Evolutionary conservation across 2,888 invertebrate species (phyloP).

Genomic region (Idaea dimidiata): DNA sequence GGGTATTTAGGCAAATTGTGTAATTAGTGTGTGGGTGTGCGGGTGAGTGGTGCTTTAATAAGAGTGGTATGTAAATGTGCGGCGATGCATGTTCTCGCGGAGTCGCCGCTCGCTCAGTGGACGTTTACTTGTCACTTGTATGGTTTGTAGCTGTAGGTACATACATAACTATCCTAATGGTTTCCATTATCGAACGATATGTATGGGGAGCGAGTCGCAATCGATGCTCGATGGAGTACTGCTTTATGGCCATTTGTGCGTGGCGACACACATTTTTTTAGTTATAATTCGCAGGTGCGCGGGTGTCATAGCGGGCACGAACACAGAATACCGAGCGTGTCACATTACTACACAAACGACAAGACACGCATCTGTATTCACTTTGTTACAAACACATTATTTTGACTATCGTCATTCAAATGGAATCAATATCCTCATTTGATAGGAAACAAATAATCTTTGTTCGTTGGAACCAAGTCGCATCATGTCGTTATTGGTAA

Average conservation of each 20-base stretch:
- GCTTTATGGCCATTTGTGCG: conserved; percentile 37
- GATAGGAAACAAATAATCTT: neutral
- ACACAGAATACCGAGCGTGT: conserved; percentile 15
- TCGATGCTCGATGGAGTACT: conserved; percentile 34
- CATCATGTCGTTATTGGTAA: too few species aligned
- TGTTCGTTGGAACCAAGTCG: neutral
- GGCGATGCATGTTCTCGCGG: conserved; percentile 19
- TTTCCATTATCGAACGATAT: conserved; percentile 28
- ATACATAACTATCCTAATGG: conserved; percentile 28
- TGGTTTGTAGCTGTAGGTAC: too few species aligned
- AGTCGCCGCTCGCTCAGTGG: conserved; percentile 25
- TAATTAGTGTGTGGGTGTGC: conserved; percentile 64
- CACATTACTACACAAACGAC: conserved; percentile 11
- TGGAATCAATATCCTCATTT: neutral
- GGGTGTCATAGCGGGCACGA: conserved; percentile 3
- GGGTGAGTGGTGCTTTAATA: conserved; percentile 50
- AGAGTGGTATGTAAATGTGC: conserved; percentile 58
- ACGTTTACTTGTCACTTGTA: too few species aligned
- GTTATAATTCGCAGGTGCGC: conserved; percentile 40
- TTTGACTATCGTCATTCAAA: neutral
- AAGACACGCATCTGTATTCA: conserved; percentile 2
- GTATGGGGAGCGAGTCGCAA: conserved; percentile 33
- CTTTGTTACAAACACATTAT: neutral
- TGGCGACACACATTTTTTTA: conserved; percentile 40
- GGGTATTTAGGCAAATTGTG: conserved; percentile 63